Evolutionary conservation across 2,797 vertebrate genomes (phyloP), one percentile per base, ranked within the genome.

Genomic region (Mormyrus proboscirostris): DNA sequence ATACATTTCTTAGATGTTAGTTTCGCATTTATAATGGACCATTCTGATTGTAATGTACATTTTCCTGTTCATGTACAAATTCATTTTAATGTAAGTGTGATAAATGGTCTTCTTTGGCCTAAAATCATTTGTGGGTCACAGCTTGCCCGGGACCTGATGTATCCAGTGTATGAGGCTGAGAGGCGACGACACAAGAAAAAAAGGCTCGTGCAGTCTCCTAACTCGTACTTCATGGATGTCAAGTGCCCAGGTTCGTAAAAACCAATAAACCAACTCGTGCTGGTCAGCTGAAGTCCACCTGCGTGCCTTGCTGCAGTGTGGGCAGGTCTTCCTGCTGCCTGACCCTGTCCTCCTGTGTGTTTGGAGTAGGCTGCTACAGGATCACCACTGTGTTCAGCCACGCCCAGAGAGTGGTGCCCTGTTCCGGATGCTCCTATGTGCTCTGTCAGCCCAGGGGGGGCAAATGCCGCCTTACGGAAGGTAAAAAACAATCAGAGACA

Each of bases 181-280:
- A 92, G 88, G 89, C 90, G 89, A 33, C 92, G 25, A 73, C 95
- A 96, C 89, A 96, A 96, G 93, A 96, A 95, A 91, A 96, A 94
- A 91, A 94, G 95, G 86, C 92, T 95, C 89, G 95, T 96, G 53
- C 95, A 95, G 90, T 93, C 92, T 14, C 95, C 95, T 25, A 96
- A 95, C 91, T 95, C 95, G n/a, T 96, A 94, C 92, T 96, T 95
- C 84, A 95, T 95, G 93, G 95, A 96, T 91, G 95, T 96, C 33
- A 96, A 96, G 92, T 96, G 95, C 87, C 90, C 92, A 47, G 94
- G 95, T 95, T 76, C 29, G 90, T 59, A 83, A 9, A n/a, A 4
- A 29, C 9, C 53, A 8, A 38, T n/a, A 88, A 16, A 22, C 3
- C 7, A 1, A 14, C 6, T 12, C 8, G 44, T 86, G 55, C 6